Evolutionary conservation across 2,888 invertebrate genomes (phyloP).

Genomic region (Hirtodrosophila confusa): DNA sequence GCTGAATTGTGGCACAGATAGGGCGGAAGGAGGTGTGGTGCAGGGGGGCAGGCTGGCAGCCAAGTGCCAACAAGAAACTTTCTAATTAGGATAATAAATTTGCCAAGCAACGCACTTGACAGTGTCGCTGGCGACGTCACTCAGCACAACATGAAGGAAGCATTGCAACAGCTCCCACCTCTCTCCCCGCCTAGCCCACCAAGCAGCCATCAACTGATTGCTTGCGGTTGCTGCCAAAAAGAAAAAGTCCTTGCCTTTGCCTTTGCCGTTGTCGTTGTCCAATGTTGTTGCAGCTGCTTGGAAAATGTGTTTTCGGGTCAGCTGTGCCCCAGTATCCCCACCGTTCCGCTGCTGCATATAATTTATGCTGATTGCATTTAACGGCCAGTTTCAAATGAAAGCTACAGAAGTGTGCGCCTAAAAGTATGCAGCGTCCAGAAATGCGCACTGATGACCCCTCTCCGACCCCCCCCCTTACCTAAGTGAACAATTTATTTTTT

Average conservation of each 20-base stretch:
- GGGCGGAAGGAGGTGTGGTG: neutral
- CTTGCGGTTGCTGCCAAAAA: constrained; percentile 66
- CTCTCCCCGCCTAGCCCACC: neutral
- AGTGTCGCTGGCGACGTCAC: constrained; percentile 60
- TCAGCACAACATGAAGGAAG: constrained; percentile 55
- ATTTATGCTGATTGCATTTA: constrained; percentile 81
- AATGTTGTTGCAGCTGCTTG: constrained; percentile 45
- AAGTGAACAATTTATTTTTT: constrained; percentile 49
- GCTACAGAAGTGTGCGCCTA: neutral
- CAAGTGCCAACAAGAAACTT: constrained; percentile 76
- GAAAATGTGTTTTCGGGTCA: constrained; percentile 82
- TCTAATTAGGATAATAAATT: constrained; percentile 83
- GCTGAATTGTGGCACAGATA: constrained; percentile 9
- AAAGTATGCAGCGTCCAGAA: constrained; percentile 57
- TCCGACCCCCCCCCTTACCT: too few species aligned
- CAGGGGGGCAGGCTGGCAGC: constrained; percentile 34
- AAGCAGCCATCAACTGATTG: constrained; percentile 55
- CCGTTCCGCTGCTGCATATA: constrained; percentile 57
- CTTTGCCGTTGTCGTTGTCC: constrained; percentile 5
- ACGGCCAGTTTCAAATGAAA: constrained; percentile 45
- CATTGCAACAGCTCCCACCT: constrained; percentile 8
- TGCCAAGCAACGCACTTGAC: constrained; percentile 74
- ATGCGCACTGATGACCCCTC: too few species aligned
- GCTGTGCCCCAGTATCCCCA: constrained; percentile 51
- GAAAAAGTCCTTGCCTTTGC: constrained; percentile 20